These are phyloP conservation scores for Syrista parreyssii DNA, from an alignment of 2,888 invertebrate genomes.

Conservation along the genomic window DNA sequence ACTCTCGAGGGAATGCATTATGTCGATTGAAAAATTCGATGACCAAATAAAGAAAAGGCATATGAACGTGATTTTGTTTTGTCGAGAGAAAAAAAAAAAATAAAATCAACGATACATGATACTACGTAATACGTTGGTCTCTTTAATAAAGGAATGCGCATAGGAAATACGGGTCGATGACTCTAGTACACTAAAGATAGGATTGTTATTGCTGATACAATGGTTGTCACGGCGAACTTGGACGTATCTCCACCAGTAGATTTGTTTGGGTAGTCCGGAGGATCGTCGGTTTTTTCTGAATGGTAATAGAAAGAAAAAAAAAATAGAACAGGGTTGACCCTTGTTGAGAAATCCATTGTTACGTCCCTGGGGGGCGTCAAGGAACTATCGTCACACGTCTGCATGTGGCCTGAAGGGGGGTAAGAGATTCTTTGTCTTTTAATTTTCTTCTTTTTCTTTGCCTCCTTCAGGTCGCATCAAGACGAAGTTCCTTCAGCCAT, in stretches of 20 bases:
- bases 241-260: slow-evolving; percentile 54
- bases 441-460: slow-evolving; percentile 8
- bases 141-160: not conserved
- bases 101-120: not conserved
- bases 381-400: not conserved
- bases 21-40: not conserved
- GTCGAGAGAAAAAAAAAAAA: not conserved
- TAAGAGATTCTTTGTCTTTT: slow-evolving; percentile 10
- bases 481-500: not conserved
- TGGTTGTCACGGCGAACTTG: slow-evolving; percentile 59
- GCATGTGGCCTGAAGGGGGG: slow-evolving; percentile 5
- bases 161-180: not conserved
- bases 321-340: slow-evolving; percentile 30
- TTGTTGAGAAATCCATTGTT: slow-evolving; percentile 37
- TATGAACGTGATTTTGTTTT: not conserved
- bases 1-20: not conserved
- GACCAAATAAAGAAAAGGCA: not conserved
- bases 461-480: slow-evolving; percentile 36
- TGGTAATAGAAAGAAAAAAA: slow-evolving; percentile 43
- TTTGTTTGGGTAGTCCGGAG: slow-evolving; percentile 54
- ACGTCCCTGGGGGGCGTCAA: not conserved
- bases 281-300: slow-evolving; percentile 60
- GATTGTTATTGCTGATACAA: slow-evolving; percentile 59
- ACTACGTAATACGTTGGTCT: not conserved
- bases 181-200: slow-evolving; percentile 41